Evolutionary conservation across 2,888 invertebrate species (phyloP).

Genomic region (Lasioglossum oenotherae): DNA sequence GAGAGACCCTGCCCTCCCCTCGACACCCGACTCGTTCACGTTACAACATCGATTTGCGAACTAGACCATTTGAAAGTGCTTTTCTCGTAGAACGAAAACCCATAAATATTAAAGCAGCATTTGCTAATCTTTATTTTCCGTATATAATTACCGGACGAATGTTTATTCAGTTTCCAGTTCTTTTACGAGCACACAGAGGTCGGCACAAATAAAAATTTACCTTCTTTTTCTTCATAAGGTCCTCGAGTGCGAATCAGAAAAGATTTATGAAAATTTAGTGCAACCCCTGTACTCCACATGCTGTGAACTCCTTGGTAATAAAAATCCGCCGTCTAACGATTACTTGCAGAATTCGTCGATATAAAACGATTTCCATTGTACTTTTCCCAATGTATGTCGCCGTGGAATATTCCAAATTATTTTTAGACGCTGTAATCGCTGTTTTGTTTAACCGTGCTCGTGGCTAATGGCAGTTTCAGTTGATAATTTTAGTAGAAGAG

Average conservation of each 20-base stretch:
- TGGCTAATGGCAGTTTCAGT: not conserved
- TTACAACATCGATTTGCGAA: not conserved
- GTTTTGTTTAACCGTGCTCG: not conserved
- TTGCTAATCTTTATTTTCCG: not conserved
- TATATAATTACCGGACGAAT: not conserved
- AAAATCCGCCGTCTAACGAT: not conserved
- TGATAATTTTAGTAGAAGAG: not conserved
- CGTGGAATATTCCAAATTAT: not conserved
- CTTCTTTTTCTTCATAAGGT: not conserved
- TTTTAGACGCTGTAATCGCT: not conserved
- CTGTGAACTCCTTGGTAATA: not conserved
- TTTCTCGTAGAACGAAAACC: not conserved
- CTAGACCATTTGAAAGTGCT: not conserved
- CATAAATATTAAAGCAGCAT: not conserved
- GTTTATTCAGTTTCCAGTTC: not conserved
- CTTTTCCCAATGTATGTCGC: not conserved
- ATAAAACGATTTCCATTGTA: not conserved
- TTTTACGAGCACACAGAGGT: not conserved
- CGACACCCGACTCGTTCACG: not conserved
- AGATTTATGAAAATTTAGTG: slow-evolving; percentile 6
- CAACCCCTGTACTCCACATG: not conserved
- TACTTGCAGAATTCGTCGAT: not conserved
- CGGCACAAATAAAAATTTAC: not conserved
- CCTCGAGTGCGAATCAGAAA: not conserved
- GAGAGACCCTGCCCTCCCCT: not conserved